phyloP scores from a whole-genome alignment of 92 coral and sea anemone genomes.

The Siderastrea radians region DNA sequence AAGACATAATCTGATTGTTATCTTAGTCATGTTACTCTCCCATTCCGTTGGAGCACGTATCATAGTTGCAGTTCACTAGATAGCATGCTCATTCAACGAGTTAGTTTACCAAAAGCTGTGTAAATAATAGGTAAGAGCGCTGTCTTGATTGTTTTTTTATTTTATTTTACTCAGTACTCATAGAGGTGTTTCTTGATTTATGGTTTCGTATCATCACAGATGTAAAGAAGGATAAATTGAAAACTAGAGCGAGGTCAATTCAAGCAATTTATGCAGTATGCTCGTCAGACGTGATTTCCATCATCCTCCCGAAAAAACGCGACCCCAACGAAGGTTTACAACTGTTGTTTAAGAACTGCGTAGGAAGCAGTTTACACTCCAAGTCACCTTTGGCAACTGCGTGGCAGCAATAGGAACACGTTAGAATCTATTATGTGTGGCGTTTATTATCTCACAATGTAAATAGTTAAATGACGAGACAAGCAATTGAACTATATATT shows the following conservation, averaged over 20 bases:
- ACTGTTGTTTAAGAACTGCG: not conserved
- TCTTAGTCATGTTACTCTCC: not conserved
- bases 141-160: not conserved
- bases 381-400: not conserved
- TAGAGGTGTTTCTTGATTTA: not conserved
- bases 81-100: too few species aligned
- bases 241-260: not conserved
- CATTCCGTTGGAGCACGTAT: not conserved
- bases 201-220: not conserved
- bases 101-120: too few species aligned
- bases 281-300: not conserved
- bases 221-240: too few species aligned
- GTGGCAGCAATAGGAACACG: not conserved
- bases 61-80: not conserved
- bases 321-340: not conserved
- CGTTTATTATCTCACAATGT: not conserved
- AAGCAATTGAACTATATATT: not conserved
- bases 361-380: not conserved
- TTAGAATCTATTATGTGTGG: not conserved
- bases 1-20: not conserved
- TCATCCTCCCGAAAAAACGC: not conserved
- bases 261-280: not conserved
- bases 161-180: not conserved
- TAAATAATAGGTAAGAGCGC: too few species aligned
- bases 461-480: slow-evolving; percentile 1